Conservation (phyloP, 1,140 invertebrate species). For the Cherax quadricarinatus region DNA sequence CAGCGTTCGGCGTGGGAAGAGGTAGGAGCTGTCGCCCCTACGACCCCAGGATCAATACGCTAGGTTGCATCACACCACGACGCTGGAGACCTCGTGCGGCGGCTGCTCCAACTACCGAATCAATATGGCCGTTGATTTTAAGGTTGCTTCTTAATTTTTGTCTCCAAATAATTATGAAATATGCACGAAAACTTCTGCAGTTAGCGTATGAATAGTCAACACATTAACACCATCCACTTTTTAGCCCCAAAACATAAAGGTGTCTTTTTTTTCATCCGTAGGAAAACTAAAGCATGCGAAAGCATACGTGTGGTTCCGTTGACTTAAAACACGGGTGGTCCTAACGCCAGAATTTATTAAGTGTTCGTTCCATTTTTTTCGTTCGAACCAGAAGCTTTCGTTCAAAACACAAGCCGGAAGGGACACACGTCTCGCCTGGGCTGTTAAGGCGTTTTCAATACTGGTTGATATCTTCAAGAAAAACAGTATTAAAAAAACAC, state of each 20-base stretch:
- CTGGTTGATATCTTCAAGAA: no score
- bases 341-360: neutral
- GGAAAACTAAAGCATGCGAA: neutral
- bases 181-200: neutral
- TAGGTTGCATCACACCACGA: conserved; percentile 44
- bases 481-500: neutral
- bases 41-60: conserved; percentile 34
- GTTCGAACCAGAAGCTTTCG: neutral
- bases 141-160: conserved; percentile 23
- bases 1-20: neutral
- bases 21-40: conserved; percentile 25
- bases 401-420: neutral
- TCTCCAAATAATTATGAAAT: neutral
- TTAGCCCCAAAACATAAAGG: neutral
- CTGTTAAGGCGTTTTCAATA: neutral
- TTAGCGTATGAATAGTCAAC: neutral
- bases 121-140: conserved; percentile 50
- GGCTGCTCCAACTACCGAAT: conserved; percentile 15
- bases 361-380: neutral
- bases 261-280: neutral
- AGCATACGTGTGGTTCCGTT: neutral
- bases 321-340: neutral
- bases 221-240: neutral
- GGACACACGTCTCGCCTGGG: neutral
- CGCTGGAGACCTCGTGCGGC: conserved; percentile 27